Percentiles rank a stretch among this genome's conserved stretches.
Evolutionary conservation across 2,113 vertebrate genomes (phyloP).

Genomic region (Saccopteryx leptura): DNA sequence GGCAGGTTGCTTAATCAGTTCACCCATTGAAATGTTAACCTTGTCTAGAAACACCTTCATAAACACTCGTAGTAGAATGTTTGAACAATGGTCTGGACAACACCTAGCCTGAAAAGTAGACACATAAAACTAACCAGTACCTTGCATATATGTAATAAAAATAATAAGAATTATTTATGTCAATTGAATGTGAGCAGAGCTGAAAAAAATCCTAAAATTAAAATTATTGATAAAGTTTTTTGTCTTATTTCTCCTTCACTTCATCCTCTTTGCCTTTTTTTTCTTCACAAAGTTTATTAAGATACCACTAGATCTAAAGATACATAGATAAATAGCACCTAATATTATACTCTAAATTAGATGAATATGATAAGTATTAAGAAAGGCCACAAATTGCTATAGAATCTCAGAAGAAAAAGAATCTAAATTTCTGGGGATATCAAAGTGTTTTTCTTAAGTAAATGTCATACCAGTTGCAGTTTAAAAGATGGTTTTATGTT

Average conservation of each 20-base stretch:
- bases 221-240: not conserved
- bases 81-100: not conserved
- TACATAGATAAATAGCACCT: not conserved
- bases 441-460: not conserved
- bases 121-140: not conserved
- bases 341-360: not conserved
- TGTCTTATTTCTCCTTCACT: not conserved
- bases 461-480: not conserved
- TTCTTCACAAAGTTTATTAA: not conserved
- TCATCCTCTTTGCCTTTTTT: not conserved
- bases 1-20: not conserved
- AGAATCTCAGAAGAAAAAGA: not conserved
- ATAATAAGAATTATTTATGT: not conserved
- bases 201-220: not conserved
- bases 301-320: not conserved
- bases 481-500: slow-evolving; percentile 44
- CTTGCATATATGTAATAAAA: not conserved
- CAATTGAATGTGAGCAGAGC: not conserved
- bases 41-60: not conserved
- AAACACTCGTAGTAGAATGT: not conserved
- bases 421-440: not conserved
- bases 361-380: not conserved
- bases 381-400: not conserved
- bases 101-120: not conserved
- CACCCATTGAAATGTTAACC: not conserved